phyloP scores from a whole-genome alignment of 2,888 invertebrate genomes.

The Dorcus parallelipipedus region DNA sequence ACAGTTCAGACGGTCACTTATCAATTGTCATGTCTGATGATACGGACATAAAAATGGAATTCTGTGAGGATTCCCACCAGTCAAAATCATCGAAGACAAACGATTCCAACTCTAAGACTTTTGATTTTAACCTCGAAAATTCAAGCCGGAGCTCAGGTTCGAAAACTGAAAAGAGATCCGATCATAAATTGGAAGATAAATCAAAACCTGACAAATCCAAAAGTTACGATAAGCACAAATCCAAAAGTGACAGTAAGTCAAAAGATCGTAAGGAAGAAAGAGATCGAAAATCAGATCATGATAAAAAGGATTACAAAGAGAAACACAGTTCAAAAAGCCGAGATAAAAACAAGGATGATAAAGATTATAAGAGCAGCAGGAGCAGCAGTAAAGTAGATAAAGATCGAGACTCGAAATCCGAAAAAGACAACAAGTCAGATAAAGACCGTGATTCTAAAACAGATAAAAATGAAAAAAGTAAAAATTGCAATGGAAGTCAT shows the following conservation, averaged over 20 bases:
- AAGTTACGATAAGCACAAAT: constrained; percentile 46
- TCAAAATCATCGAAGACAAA: constrained; percentile 15
- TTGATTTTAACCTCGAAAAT: constrained; percentile 14
- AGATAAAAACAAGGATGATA: constrained; percentile 18
- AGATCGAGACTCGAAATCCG: constrained; percentile 22
- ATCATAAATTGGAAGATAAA: constrained; percentile 22
- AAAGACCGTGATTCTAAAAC: constrained; percentile 20
- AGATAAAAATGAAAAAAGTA: background rate
- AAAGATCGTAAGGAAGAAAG: constrained; percentile 25
- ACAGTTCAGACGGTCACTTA: constrained; percentile 58
- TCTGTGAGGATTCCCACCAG: constrained; percentile 35
- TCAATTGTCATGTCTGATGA: constrained; percentile 55
- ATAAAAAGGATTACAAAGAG: constrained; percentile 29
- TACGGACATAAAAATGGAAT: constrained; percentile 46
- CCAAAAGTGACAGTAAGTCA: constrained; percentile 30
- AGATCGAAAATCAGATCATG: constrained; percentile 23
- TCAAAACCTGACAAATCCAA: constrained; percentile 17
- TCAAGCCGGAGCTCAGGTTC: background rate
- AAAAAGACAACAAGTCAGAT: constrained; percentile 31
- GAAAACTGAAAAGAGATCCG: constrained; percentile 18
- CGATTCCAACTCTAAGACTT: constrained; percentile 10
- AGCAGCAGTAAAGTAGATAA: constrained; percentile 33
- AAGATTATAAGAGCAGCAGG: constrained; percentile 30
- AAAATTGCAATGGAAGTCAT: constrained; percentile 20
- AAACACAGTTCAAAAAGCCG: constrained; percentile 29